phyloP scores from a whole-genome alignment of 2,113 vertebrate species.

The Myiagra hebetior region DNA sequence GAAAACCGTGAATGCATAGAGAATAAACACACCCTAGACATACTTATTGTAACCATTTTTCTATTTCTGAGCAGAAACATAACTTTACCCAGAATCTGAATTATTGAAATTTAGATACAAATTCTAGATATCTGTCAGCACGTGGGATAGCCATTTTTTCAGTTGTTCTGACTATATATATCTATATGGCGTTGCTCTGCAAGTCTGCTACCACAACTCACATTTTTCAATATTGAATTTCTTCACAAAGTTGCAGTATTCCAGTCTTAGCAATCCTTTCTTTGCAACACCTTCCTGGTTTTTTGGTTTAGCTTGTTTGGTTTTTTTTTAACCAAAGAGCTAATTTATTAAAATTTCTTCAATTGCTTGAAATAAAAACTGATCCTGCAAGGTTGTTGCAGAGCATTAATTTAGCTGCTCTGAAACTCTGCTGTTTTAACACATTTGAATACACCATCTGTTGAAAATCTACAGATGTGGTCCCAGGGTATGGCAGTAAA shows the following conservation, averaged over 20 bases:
- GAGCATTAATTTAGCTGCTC: neutral
- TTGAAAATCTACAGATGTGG: neutral
- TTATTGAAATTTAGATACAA: neutral
- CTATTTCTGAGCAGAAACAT: neutral
- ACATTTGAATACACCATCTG: neutral
- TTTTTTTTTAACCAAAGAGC: neutral
- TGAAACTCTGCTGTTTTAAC: neutral
- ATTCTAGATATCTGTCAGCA: neutral
- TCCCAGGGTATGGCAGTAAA: neutral
- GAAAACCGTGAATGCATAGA: neutral
- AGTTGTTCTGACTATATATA: neutral
- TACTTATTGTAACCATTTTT: neutral
- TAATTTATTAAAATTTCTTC: neutral
- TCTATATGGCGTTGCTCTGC: neutral
- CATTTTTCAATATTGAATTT: neutral
- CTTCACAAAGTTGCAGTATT: neutral
- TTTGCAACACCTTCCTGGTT: neutral
- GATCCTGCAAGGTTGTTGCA: neutral
- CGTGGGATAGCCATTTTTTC: neutral
- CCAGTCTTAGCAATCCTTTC: neutral
- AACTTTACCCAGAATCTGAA: neutral
- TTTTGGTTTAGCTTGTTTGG: neutral
- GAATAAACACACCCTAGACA: neutral
- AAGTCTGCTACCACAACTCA: neutral
- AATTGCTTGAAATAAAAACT: neutral